Percentiles rank a stretch among this genome's conserved stretches.
Conservation (phyloP, 1,140 invertebrate species). For the Drosophila parvula region DNA sequence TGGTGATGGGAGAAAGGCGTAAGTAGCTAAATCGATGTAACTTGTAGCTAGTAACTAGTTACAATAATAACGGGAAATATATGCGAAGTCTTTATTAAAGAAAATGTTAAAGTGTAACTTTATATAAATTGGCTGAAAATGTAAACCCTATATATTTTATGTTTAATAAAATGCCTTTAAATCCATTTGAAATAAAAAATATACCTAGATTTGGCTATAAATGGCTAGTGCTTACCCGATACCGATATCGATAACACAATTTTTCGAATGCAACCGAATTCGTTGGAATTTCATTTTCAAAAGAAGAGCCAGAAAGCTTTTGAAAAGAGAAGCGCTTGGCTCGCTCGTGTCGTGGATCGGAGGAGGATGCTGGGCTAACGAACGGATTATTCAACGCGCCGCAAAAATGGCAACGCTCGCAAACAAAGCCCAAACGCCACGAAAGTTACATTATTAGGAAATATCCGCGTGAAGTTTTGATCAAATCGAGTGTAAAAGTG, state of each 20-base stretch:
- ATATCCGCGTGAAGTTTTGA: constrained; percentile 11
- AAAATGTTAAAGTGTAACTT: no score
- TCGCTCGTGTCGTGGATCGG: constrained; percentile 33
- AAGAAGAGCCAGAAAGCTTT: constrained; percentile 35
- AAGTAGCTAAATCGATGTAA: no score
- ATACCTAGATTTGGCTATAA: not conserved
- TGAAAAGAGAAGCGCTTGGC: constrained; percentile 27
- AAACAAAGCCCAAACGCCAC: constrained; percentile 40
- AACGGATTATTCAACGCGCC: constrained; percentile 77
- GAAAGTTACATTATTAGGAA: constrained; percentile 44
- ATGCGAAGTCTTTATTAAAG: no score
- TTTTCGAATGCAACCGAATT: constrained; percentile 9
- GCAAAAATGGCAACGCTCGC: constrained; percentile 65
- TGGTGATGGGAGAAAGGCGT: not conserved
- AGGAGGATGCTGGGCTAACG: constrained; percentile 62
- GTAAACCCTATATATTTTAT: no score
- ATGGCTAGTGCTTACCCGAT: not conserved
- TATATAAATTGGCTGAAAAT: no score
- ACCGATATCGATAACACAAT: constrained; percentile 3
- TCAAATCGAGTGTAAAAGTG: constrained; percentile 30
- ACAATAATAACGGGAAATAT: no score
- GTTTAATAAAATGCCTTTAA: no score
- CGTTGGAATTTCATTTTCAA: constrained; percentile 18
- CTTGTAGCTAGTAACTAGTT: no score
- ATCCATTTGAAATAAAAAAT: not conserved